A percentile compares a stretch with the other conserved stretches of the same genome.
Conservation (phyloP, 2,888 invertebrate genomes). For the Patella ulyssiponensis region DNA sequence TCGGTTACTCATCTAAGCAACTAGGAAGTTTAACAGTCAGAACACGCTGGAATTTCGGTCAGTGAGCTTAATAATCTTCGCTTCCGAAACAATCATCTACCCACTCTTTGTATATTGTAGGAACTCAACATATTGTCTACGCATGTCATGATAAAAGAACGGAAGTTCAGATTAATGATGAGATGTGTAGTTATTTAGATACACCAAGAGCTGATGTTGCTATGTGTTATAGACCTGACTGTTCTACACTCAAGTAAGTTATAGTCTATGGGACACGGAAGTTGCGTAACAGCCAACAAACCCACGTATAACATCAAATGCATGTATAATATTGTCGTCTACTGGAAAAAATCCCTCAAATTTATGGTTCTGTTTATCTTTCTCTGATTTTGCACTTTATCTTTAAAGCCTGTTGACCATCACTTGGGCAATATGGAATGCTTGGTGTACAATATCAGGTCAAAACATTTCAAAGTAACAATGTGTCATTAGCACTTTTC, state of each 20-base stretch:
- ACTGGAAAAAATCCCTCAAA: not conserved
- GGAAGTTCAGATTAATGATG: constrained; percentile 42
- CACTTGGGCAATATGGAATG: no score
- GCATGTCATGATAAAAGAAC: constrained; percentile 50
- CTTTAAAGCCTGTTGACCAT: no score
- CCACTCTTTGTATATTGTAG: constrained; percentile 27
- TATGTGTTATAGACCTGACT: constrained; percentile 48
- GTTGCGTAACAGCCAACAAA: not conserved
- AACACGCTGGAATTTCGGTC: no score
- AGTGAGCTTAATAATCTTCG: no score
- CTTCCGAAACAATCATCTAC: no score
- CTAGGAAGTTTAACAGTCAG: no score
- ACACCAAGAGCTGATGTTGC: constrained; percentile 41
- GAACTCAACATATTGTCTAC: constrained; percentile 51
- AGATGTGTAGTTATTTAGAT: constrained; percentile 44
- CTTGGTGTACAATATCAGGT: no score
- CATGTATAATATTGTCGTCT: not conserved
- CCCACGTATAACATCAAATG: no score
- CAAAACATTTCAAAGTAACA: no score
- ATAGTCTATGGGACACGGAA: not conserved
- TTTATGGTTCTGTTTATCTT: not conserved
- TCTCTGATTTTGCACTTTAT: no score
- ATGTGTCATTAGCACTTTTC: no score
- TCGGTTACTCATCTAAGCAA: no score
- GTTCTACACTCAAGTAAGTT: constrained; percentile 42